Percentiles rank a stretch among this genome's conserved stretches.
phyloP scores from a whole-genome alignment of 1,140 invertebrate genomes.

The Dolichoris vasculosae region DNA sequence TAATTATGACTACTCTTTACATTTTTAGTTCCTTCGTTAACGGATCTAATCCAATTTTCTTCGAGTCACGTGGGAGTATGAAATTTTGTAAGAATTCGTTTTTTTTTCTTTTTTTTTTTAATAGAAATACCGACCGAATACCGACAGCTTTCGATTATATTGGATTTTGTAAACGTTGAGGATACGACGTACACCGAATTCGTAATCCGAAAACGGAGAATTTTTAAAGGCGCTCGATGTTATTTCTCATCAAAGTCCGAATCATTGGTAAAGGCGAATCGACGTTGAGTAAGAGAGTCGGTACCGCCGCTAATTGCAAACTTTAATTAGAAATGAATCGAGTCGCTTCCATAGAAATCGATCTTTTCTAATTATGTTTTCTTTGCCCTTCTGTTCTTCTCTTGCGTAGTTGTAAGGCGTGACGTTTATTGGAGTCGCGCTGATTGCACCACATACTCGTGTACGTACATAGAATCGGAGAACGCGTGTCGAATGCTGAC shows the following conservation, averaged over 20 bases:
- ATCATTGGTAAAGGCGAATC: not conserved
- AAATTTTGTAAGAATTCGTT: too few species aligned
- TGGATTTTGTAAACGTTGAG: too few species aligned
- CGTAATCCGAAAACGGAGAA: not conserved
- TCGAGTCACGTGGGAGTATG: not conserved
- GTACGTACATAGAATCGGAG: not conserved
- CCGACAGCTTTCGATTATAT: too few species aligned
- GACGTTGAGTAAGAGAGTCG: slow-evolving; percentile 22
- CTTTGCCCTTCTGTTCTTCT: not conserved
- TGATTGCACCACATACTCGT: slow-evolving; percentile 19
- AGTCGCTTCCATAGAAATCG: slow-evolving; percentile 16
- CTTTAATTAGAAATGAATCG: slow-evolving; percentile 34
- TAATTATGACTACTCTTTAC: not conserved
- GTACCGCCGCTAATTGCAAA: not conserved
- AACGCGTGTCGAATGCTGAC: not conserved
- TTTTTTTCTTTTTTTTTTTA: not conserved
- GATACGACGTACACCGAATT: too few species aligned
- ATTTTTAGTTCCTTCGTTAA: not conserved
- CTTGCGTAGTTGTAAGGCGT: not conserved
- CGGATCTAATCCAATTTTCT: too few species aligned
- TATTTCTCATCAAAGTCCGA: slow-evolving; percentile 11
- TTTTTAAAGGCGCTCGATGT: not conserved
- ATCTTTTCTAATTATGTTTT: slow-evolving; percentile 20
- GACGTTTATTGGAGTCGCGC: slow-evolving; percentile 1
- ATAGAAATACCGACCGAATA: too few species aligned